Evolutionary conservation across 2,888 invertebrate genomes (phyloP).

Genomic region (Leptogaster cylindrica): DNA sequence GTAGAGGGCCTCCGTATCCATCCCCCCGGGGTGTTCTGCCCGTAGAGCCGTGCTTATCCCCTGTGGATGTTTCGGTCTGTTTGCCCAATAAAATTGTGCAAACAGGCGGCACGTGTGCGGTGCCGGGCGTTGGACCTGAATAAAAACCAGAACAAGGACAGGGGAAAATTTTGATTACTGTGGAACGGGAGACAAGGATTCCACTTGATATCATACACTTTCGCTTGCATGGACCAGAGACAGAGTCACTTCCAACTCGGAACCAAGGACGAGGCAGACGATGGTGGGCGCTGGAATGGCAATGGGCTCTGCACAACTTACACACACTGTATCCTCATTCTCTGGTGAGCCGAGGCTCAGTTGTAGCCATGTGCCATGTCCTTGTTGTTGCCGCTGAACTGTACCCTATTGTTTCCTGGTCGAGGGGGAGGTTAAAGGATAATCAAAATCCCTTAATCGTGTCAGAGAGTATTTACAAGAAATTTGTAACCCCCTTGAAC

Average conservation of each 20-base stretch:
- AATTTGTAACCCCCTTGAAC: slow-evolving; percentile 23
- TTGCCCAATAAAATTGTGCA: slow-evolving; percentile 41
- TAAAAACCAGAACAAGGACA: slow-evolving; percentile 2
- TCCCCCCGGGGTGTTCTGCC: background rate
- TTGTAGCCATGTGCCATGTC: background rate
- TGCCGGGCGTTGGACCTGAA: slow-evolving; percentile 1
- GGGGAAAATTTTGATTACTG: slow-evolving; percentile 33
- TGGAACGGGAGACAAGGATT: slow-evolving; percentile 17
- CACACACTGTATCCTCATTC: too few relatives aligned
- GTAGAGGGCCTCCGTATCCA: too few relatives aligned
- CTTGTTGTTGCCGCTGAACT: background rate
- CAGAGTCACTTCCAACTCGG: too few relatives aligned
- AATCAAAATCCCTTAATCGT: slow-evolving; percentile 40
- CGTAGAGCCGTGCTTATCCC: background rate
- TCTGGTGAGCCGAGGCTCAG: background rate
- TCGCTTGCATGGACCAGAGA: too few relatives aligned
- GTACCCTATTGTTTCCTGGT: background rate
- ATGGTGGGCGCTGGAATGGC: background rate
- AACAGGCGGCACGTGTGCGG: slow-evolving; percentile 36
- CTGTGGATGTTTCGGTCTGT: slow-evolving; percentile 23
- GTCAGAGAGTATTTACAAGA: slow-evolving; percentile 33
- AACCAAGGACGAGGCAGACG: too few relatives aligned
- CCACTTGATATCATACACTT: slow-evolving; percentile 18
- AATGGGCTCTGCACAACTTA: too few relatives aligned
- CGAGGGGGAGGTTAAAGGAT: slow-evolving; percentile 26